Percentiles rank a stretch among this genome's conserved stretches.
Evolutionary conservation across 2,113 vertebrate genomes (phyloP).

Genomic region (Tursiops truncatus): DNA sequence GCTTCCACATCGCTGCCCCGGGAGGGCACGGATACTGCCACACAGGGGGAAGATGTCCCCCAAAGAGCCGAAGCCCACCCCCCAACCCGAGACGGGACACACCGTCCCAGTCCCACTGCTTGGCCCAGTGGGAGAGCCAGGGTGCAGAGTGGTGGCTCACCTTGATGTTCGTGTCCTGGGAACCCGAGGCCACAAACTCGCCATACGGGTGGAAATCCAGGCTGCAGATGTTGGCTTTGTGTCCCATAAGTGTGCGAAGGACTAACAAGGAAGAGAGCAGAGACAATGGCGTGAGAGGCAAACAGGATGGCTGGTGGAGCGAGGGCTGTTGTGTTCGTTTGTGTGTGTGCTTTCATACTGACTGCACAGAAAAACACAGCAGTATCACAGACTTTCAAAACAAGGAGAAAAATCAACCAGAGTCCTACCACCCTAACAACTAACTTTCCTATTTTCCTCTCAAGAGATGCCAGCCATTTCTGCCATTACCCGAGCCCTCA

Average conservation of each 20-base stretch:
- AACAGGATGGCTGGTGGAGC: accelerated
- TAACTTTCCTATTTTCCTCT: background rate
- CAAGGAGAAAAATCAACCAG: accelerated
- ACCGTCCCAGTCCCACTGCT: accelerated
- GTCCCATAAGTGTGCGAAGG: slow-evolving; percentile 92
- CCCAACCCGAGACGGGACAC: accelerated
- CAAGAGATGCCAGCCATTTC: background rate
- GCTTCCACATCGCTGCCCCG: background rate
- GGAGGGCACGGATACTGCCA: accelerated
- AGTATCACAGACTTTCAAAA: background rate
- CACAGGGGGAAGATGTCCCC: background rate
- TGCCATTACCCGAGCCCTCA: background rate
- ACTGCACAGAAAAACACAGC: background rate
- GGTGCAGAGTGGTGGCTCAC: slow-evolving; percentile 74
- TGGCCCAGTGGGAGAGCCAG: background rate
- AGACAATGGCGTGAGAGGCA: background rate
- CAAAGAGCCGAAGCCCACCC: accelerated
- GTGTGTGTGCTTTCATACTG: accelerated
- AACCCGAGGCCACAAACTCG: slow-evolving; percentile 94
- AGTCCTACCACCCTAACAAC: background rate
- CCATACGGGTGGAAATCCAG: slow-evolving; percentile 95
- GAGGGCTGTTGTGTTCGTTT: accelerated
- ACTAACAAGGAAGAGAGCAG: slow-evolving; percentile 81
- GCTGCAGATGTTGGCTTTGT: slow-evolving; percentile 95
- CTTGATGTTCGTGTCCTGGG: slow-evolving; percentile 97